Evolutionary conservation across 2,797 vertebrate genomes (phyloP).

Genomic region (Alauda arvensis): DNA sequence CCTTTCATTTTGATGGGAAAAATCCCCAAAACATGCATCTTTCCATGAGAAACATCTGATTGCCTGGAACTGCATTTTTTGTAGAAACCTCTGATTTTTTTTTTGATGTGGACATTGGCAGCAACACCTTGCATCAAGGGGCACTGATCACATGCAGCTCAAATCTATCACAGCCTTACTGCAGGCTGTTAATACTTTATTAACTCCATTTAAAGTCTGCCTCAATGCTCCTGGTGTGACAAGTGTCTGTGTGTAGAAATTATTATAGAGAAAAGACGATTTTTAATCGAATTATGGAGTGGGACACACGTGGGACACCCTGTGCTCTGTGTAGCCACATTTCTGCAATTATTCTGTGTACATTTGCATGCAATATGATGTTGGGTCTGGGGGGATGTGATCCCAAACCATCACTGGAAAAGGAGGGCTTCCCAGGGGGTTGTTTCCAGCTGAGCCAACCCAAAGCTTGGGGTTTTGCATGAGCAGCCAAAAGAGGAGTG

Average conservation of each 20-base stretch:
- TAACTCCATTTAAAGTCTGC: constrained; percentile 32
- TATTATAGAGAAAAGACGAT: background rate
- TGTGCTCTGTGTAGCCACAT: accelerated
- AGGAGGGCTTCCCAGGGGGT: background rate
- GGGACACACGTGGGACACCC: accelerated
- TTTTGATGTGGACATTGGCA: accelerated
- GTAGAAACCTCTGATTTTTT: background rate
- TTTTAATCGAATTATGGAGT: background rate
- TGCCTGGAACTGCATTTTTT: background rate
- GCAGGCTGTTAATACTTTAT: constrained; percentile 39
- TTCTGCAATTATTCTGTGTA: background rate
- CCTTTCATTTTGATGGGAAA: background rate
- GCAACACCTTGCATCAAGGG: background rate
- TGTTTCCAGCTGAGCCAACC: background rate
- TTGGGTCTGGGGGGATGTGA: background rate
- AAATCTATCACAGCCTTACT: background rate
- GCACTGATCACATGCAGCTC: background rate
- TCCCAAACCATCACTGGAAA: background rate
- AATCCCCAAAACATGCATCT: accelerated
- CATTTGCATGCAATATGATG: accelerated
- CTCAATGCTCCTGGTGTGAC: background rate
- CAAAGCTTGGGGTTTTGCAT: background rate
- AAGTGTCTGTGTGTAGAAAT: background rate
- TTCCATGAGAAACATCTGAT: accelerated
- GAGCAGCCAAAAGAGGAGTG: background rate